Conservation (phyloP, 2,888 invertebrate species). For the Agrotis ipsilon region DNA sequence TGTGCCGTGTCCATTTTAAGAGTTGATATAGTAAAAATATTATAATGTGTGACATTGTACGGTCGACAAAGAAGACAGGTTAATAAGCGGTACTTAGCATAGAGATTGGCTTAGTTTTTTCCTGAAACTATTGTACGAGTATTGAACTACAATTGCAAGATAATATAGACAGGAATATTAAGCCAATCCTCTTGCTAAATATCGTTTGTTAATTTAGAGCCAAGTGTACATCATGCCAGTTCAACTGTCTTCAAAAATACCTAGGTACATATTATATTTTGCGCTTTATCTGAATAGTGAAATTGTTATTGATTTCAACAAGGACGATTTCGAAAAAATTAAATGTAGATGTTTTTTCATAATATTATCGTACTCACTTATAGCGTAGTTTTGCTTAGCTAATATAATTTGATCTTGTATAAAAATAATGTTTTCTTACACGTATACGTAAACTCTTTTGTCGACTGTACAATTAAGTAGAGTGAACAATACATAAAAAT, state of each 20-base stretch:
- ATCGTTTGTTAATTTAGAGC: not conserved
- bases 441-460: not conserved
- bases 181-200: not conserved
- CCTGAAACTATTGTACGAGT: not conserved
- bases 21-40: too few relatives aligned
- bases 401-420: not conserved
- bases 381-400: too few relatives aligned
- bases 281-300: not conserved
- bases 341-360: too few relatives aligned
- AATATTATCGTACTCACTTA: too few relatives aligned
- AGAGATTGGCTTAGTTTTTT: not conserved
- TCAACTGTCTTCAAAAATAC: not conserved
- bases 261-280: not conserved
- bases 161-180: not conserved
- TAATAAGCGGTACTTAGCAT: not conserved
- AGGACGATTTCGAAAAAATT: too few relatives aligned
- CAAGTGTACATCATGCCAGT: not conserved
- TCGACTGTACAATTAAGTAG: slow-evolving; percentile 7
- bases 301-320: not conserved
- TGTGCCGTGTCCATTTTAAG: too few relatives aligned
- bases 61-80: slow-evolving; percentile 17
- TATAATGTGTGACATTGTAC: slow-evolving; percentile 8
- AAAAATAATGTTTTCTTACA: not conserved
- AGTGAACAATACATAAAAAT: not conserved
- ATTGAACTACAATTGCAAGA: not conserved